Evolutionary conservation across 30 jellyfish, hydroid and myxozoan species (phyloP).

Genomic region (Phacellophora camtschatica): DNA sequence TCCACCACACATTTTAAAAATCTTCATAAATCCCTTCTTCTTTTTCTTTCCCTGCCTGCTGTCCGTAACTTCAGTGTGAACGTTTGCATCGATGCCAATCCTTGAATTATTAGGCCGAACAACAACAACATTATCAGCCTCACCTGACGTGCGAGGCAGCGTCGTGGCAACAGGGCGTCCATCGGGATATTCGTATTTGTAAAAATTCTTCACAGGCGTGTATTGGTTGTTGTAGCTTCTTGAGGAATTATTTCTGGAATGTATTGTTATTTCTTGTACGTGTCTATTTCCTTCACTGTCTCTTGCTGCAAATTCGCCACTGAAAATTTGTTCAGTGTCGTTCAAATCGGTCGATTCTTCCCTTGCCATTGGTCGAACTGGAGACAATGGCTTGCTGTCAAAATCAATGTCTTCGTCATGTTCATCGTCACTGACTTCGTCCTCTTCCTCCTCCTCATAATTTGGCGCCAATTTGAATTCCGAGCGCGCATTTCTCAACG

Average conservation of each 20-base stretch:
- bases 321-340: neutral
- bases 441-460: neutral
- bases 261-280: constrained; percentile 33
- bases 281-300: neutral
- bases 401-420: constrained; percentile 46
- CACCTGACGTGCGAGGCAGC: constrained; percentile 54
- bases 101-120: constrained; percentile 90
- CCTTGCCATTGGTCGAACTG: constrained; percentile 75
- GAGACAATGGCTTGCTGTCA: constrained; percentile 62
- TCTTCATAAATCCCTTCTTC: constrained; percentile 81
- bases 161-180: constrained; percentile 72
- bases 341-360: constrained; percentile 49
- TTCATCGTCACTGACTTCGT: constrained; percentile 46
- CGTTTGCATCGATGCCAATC: constrained; percentile 71
- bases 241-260: constrained; percentile 36
- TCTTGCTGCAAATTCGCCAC: neutral
- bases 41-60: constrained; percentile 42
- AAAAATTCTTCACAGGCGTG: constrained; percentile 73
- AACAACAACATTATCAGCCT: constrained; percentile 73
- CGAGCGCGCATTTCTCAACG: constrained; percentile 72
- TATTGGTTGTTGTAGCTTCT: constrained; percentile 58
- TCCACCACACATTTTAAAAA: constrained; percentile 80
- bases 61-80: constrained; percentile 29
- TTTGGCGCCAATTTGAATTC: constrained; percentile 65
- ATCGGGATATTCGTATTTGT: constrained; percentile 57